phyloP scores from a whole-genome alignment of 2,888 invertebrate species.

The Tuberolachnus salignus region DNA sequence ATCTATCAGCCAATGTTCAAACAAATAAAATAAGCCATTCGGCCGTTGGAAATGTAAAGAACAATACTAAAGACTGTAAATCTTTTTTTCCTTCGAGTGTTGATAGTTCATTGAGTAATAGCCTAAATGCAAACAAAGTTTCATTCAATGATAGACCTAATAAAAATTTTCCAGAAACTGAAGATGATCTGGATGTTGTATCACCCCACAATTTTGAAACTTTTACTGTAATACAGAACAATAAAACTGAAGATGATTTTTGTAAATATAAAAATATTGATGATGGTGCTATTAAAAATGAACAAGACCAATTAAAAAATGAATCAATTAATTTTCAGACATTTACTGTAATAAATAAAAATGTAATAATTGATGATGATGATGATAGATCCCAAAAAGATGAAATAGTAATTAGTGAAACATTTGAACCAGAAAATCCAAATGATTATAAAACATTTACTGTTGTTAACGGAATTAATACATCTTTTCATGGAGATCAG shows the following conservation, averaged over 20 bases:
- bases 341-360: conserved; percentile 43
- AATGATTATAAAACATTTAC: conserved; percentile 51
- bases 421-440: conserved; percentile 29
- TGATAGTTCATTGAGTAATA: conserved; percentile 12
- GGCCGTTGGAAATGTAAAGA: background rate
- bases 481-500: background rate
- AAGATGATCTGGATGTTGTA: conserved; percentile 39
- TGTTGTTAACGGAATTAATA: conserved; percentile 41
- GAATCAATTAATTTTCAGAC: conserved; percentile 41
- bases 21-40: background rate
- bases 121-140: background rate
- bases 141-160: background rate
- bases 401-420: background rate
- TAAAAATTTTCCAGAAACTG: background rate
- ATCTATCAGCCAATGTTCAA: background rate
- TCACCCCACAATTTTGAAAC: conserved; percentile 47
- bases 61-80: conserved; percentile 8
- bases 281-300: conserved; percentile 2
- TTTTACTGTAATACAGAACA: conserved; percentile 57
- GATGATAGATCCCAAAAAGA: background rate
- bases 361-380: conserved; percentile 25
- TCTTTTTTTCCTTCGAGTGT: background rate
- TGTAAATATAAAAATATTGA: conserved; percentile 20
- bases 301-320: conserved; percentile 30
- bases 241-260: conserved; percentile 16